Evolutionary conservation across 2,113 vertebrate species (phyloP).

Genomic region (Dromas ardeola): DNA sequence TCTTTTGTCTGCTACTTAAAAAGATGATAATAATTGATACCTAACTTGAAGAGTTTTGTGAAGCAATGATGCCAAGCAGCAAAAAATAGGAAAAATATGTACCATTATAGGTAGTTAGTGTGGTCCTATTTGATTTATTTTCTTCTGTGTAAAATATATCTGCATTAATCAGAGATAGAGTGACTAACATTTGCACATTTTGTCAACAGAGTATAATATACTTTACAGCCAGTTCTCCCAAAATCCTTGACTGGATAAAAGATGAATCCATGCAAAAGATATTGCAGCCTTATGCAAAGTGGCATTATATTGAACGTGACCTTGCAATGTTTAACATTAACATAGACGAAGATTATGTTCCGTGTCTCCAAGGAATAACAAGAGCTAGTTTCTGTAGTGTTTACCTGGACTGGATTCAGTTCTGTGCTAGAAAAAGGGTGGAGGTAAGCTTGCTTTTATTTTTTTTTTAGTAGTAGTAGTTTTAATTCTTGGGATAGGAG

Average conservation of each 20-base stretch:
- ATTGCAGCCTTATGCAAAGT: constrained; percentile 92
- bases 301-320: constrained; percentile 97
- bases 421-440: constrained; percentile 85
- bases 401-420: constrained; percentile 97
- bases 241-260: constrained; percentile 89
- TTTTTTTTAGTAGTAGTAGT: not conserved
- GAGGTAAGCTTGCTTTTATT: constrained; percentile 73
- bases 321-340: constrained; percentile 92
- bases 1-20: not conserved
- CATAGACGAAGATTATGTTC: constrained; percentile 96
- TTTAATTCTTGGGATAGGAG: not conserved
- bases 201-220: constrained; percentile 91
- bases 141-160: not conserved
- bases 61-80: not conserved
- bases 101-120: not conserved
- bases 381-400: constrained; percentile 95
- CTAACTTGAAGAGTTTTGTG: not conserved
- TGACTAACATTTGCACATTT: not conserved
- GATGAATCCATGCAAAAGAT: constrained; percentile 84
- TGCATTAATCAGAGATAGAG: not conserved
- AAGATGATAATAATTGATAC: too few relatives aligned
- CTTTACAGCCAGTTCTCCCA: constrained; percentile 90
- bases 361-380: constrained; percentile 94
- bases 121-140: not conserved
- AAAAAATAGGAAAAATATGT: not conserved